Evolutionary conservation across 2,888 invertebrate species (phyloP).

Genomic region (Ashinkailepas kermadecensis): DNA sequence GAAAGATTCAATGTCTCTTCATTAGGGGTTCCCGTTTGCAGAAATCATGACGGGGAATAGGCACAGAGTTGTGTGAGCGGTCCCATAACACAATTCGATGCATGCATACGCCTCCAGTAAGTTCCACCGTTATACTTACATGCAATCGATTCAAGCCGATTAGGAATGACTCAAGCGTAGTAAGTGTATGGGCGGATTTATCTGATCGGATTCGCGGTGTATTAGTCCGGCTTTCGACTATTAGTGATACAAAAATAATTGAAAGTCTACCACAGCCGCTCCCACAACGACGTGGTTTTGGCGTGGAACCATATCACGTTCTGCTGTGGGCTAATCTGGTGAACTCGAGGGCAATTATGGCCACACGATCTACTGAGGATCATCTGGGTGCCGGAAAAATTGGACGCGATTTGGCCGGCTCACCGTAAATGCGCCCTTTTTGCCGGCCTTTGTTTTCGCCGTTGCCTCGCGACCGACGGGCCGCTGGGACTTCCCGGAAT

Average conservation of each 20-base stretch:
- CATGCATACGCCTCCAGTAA: neutral
- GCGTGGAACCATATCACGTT: neutral
- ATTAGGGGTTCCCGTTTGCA: too few relatives aligned
- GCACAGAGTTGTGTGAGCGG: too few relatives aligned
- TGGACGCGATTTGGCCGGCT: neutral
- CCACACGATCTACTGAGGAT: neutral
- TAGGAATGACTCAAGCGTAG: neutral
- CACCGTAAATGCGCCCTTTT: neutral
- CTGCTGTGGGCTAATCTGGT: neutral
- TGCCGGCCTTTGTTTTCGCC: neutral
- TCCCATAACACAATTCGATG: too few relatives aligned
- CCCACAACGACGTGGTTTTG: neutral
- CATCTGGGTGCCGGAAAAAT: neutral
- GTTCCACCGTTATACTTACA: neutral
- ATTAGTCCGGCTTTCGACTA: neutral
- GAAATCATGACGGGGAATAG: too few relatives aligned
- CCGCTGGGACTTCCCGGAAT: too few relatives aligned
- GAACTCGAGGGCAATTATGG: neutral
- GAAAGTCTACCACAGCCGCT: too few relatives aligned
- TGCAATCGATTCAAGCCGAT: neutral
- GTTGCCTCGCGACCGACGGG: neutral
- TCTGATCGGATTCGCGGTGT: neutral
- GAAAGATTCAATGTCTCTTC: too few relatives aligned
- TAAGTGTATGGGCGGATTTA: neutral
- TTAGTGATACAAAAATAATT: neutral